A percentile compares a stretch with the other conserved stretches of the same genome.
phyloP scores from a whole-genome alignment of 2,797 vertebrate species.

The Darevskia mixta region DNA sequence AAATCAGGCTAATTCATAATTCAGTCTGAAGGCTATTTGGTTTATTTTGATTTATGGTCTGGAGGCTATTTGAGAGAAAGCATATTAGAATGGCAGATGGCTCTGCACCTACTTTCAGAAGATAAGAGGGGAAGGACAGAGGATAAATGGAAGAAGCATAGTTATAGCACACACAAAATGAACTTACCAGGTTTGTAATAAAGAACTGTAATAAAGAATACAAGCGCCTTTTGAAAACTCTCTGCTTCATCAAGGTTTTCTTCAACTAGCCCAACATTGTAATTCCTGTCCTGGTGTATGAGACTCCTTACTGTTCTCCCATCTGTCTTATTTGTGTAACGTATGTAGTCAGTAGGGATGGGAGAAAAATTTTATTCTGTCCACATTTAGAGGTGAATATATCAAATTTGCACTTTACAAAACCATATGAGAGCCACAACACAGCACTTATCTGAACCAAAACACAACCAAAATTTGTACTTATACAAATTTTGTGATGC shows the following conservation, averaged over 20 bases:
- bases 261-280: neutral
- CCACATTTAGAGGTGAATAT: no score
- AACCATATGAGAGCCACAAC: no score
- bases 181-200: neutral
- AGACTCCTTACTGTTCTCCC: neutral
- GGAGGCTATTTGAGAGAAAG: slow-evolving; percentile 55
- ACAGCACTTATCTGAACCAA: no score
- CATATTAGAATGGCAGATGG: slow-evolving; percentile 47
- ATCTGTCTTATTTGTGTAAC: no score
- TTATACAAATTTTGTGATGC: no score
- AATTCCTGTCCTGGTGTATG: neutral
- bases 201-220: neutral
- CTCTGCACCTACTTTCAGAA: slow-evolving; percentile 52
- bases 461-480: no score
- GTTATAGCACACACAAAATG: neutral
- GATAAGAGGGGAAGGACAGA: slow-evolving; percentile 47
- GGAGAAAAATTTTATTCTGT: no score
- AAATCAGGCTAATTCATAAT: slow-evolving; percentile 64
- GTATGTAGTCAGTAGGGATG: no score
- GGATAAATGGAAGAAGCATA: neutral
- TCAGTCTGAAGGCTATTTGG: slow-evolving; percentile 53
- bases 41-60: slow-evolving; percentile 53
- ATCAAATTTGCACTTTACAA: no score
- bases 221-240: neutral
- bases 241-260: neutral